phyloP scores from a whole-genome alignment of 2,888 invertebrate genomes.

The Drosophila demipolita region DNA sequence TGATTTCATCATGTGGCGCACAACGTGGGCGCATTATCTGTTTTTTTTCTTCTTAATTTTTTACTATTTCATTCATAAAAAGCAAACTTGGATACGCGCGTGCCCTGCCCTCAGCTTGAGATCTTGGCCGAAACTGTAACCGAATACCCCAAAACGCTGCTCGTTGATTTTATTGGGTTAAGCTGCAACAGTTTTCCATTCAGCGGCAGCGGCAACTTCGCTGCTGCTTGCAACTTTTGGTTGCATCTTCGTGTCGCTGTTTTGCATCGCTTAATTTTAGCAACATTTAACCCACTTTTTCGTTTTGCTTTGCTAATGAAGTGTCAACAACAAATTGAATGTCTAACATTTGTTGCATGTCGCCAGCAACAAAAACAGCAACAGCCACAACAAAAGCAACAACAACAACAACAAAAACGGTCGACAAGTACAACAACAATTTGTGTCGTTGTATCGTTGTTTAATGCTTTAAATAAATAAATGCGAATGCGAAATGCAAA shows the following conservation, averaged over 20 bases:
- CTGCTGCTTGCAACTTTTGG: constrained; percentile 32
- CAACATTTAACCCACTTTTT: constrained; percentile 82
- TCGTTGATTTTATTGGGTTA: constrained; percentile 72
- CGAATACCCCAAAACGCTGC: constrained; percentile 31
- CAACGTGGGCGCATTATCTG: constrained; percentile 63
- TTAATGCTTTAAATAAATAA: constrained; percentile 80
- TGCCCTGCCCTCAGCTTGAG: constrained; percentile 39
- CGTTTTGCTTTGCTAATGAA: constrained; percentile 78
- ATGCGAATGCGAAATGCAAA: constrained; percentile 53
- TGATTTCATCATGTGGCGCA: constrained; percentile 70
- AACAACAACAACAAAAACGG: constrained; percentile 2
- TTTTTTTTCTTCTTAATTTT: constrained; percentile 1
- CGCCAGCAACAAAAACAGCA: constrained; percentile 59
- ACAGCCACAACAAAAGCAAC: constrained; percentile 4
- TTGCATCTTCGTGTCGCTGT: constrained; percentile 53
- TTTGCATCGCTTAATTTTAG: constrained; percentile 73
- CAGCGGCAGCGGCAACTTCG: background rate
- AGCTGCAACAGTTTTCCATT: constrained; percentile 44
- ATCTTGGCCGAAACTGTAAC: constrained; percentile 39
- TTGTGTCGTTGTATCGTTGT: constrained; percentile 71
- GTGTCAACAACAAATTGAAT: constrained; percentile 84
- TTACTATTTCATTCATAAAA: constrained; percentile 77
- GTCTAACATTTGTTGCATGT: constrained; percentile 83
- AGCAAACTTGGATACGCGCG: constrained; percentile 39
- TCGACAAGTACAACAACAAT: constrained; percentile 43